A percentile compares a stretch with the other conserved stretches of the same genome.
These are phyloP conservation scores for Echinometra lucunter DNA, from an alignment of 53 echinoderm and acorn worm species.

Conservation along the genomic window DNA sequence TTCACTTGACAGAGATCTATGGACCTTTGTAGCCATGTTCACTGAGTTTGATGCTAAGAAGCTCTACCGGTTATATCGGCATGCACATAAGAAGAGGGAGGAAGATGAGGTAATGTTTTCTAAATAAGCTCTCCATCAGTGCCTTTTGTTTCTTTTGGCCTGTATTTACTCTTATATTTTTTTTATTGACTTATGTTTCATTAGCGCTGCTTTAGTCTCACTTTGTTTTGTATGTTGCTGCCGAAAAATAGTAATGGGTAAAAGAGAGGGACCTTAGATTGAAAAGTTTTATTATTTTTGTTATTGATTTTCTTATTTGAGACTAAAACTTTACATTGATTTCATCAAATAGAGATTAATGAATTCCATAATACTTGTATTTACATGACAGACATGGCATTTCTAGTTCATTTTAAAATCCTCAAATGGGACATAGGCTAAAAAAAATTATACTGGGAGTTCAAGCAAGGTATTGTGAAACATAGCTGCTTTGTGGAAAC, in stretches of 20 bases:
- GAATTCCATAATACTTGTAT: no score
- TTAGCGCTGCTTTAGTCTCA: neutral
- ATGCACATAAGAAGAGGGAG: slow-evolving; percentile 92
- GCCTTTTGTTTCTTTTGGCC: neutral
- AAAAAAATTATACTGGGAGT: neutral
- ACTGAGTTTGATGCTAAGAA: slow-evolving; percentile 99
- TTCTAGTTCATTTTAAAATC: neutral
- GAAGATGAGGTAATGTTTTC: slow-evolving; percentile 80
- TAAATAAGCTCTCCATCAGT: neutral
- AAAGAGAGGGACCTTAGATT: neutral
- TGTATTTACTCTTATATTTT: neutral
- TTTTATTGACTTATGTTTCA: neutral
- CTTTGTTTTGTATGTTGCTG: neutral
- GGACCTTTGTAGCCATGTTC: slow-evolving; percentile 99
- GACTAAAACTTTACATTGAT: neutral
- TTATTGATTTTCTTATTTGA: no score
- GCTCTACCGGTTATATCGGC: slow-evolving; percentile 90
- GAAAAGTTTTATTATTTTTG: neutral
- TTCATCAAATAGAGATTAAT: neutral
- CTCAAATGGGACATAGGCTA: neutral
- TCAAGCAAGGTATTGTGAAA: neutral
- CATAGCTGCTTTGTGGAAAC: neutral
- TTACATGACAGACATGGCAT: no score
- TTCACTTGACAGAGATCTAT: slow-evolving; percentile 80
- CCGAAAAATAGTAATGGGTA: neutral